Percentiles rank a stretch among this genome's conserved stretches.
These are phyloP conservation scores for Amaurobius ferox DNA, from an alignment of 2,888 invertebrate species.

Conservation along the genomic window DNA sequence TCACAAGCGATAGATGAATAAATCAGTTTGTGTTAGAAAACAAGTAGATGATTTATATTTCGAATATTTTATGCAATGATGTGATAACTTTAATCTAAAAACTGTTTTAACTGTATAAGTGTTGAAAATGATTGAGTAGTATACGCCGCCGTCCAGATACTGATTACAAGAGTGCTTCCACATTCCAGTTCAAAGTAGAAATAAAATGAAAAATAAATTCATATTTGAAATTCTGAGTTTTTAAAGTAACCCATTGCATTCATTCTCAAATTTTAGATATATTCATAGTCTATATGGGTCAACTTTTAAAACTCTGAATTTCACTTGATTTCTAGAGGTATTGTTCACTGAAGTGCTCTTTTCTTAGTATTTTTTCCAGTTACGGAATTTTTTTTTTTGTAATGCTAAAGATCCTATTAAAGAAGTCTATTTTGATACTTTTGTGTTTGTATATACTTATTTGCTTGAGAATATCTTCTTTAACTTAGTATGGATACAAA, in stretches of 20 bases:
- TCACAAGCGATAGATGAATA: not conserved
- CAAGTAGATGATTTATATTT: too few species aligned
- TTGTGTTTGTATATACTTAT: too few species aligned
- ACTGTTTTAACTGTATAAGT: not conserved
- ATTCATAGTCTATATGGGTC: too few species aligned
- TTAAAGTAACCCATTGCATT: not conserved
- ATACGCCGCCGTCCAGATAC: constrained; percentile 43
- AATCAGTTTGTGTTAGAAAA: not conserved
- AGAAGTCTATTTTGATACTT: too few species aligned
- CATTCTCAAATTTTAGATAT: too few species aligned
- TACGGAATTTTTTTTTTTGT: too few species aligned
- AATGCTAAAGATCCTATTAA: too few species aligned
- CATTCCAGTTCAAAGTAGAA: constrained; percentile 61
- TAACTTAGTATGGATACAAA: too few species aligned
- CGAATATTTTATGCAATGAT: not conserved
- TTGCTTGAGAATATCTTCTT: too few species aligned
- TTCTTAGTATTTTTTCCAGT: too few species aligned
- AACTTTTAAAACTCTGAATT: not conserved
- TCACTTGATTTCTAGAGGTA: not conserved
- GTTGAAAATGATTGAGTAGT: constrained; percentile 12
- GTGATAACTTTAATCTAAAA: not conserved
- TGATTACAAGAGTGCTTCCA: constrained; percentile 56
- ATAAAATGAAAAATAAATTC: not conserved
- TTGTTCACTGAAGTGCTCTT: constrained; percentile 8
- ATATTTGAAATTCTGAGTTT: not conserved